Evolutionary conservation across 2,113 vertebrate genomes (phyloP).

Genomic region (Pogona vitticeps): DNA sequence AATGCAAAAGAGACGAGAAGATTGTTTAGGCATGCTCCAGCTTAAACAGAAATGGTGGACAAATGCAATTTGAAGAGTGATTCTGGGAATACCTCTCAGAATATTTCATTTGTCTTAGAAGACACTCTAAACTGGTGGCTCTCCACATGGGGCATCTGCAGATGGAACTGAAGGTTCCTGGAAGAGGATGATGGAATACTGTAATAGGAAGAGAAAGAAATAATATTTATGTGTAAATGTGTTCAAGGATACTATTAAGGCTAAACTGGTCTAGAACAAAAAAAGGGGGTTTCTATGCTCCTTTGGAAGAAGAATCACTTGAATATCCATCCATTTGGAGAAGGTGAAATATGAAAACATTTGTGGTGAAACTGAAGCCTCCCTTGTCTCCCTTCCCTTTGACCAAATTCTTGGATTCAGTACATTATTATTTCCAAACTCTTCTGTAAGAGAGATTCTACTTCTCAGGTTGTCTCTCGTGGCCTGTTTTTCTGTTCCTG

Average conservation of each 20-base stretch:
- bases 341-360: constrained; percentile 51
- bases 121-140: too few relatives aligned
- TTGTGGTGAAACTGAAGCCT: constrained; percentile 42
- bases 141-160: too few relatives aligned
- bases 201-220: constrained; percentile 22
- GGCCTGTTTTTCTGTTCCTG: constrained; percentile 34
- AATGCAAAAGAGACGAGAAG: neutral
- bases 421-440: constrained; percentile 32
- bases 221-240: constrained; percentile 20
- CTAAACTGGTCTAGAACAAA: constrained; percentile 47
- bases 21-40: neutral
- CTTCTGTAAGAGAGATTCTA: constrained; percentile 2
- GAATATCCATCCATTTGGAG: constrained; percentile 46
- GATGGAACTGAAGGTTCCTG: neutral
- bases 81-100: too few relatives aligned
- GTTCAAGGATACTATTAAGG: constrained; percentile 44
- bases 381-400: constrained; percentile 14
- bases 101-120: too few relatives aligned
- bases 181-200: constrained; percentile 9
- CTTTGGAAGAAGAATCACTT: constrained; percentile 56
- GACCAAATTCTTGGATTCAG: neutral
- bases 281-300: neutral
- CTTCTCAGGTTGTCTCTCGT: constrained; percentile 11
- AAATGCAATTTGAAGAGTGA: too few relatives aligned
- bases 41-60: too few relatives aligned